phyloP scores from a whole-genome alignment of 1,140 invertebrate species.

The Chymomyza costata region DNA sequence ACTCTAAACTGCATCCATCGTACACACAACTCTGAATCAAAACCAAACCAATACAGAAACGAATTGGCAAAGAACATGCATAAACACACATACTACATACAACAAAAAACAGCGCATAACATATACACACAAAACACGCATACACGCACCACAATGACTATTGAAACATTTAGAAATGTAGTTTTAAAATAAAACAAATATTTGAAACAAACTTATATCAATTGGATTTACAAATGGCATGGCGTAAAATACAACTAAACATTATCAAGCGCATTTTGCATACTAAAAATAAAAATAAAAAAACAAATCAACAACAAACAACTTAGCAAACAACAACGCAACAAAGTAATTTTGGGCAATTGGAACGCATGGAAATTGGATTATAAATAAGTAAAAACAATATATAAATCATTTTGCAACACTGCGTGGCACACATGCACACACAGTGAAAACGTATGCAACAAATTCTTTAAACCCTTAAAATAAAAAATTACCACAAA shows the following conservation, averaged over 20 bases:
- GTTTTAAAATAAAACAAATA: constrained; percentile 37
- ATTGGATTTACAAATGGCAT: constrained; percentile 38
- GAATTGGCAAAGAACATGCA: constrained; percentile 47
- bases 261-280: constrained; percentile 44
- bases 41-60: constrained; percentile 42
- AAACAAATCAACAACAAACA: constrained; percentile 22
- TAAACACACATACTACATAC: constrained; percentile 27
- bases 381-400: constrained; percentile 26
- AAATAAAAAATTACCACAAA: constrained; percentile 20
- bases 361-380: constrained; percentile 65
- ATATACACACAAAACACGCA: constrained; percentile 20
- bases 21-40: constrained; percentile 7
- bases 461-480: constrained; percentile 24
- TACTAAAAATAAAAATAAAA: constrained; percentile 40
- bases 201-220: constrained; percentile 20
- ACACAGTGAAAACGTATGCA: constrained; percentile 42
- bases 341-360: constrained; percentile 45
- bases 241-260: constrained; percentile 41
- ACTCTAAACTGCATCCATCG: constrained; percentile 33
- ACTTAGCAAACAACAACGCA: neutral
- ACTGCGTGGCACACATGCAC: constrained; percentile 32
- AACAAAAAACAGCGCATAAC: too few species aligned
- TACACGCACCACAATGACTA: constrained; percentile 21
- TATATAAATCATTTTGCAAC: neutral
- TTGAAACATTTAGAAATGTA: constrained; percentile 33